A percentile compares a stretch with the other conserved stretches of the same genome.
phyloP scores from a whole-genome alignment of 2,113 vertebrate species.

The Siniperca knerii region DNA sequence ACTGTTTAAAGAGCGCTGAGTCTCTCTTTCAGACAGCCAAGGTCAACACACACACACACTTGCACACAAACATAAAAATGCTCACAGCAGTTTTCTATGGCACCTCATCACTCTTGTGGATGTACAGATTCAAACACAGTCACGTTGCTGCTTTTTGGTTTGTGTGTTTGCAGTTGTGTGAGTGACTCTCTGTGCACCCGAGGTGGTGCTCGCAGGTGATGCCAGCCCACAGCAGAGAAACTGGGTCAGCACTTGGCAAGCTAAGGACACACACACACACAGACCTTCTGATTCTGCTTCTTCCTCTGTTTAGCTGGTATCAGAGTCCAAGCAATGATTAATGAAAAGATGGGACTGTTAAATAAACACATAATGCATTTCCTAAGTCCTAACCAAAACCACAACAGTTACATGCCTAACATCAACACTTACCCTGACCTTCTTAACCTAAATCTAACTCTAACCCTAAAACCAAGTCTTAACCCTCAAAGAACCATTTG shows the following conservation, averaged over 20 bases:
- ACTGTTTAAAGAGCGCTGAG: conserved; percentile 44
- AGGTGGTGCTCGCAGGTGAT: conserved; percentile 40
- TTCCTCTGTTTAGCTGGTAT: neutral
- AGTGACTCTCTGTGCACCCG: conserved; percentile 44
- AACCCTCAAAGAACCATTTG: neutral
- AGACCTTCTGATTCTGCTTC: neutral
- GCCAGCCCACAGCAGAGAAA: conserved; percentile 45
- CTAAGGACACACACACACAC: conserved; percentile 3
- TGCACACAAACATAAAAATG: neutral
- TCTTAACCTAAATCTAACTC: neutral
- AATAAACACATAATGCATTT: neutral
- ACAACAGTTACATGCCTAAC: too few species aligned
- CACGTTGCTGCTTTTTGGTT: conserved; percentile 1
- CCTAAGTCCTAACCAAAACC: too few species aligned
- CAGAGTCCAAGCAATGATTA: neutral
- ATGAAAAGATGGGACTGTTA: neutral
- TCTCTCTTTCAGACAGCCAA: conserved; percentile 53
- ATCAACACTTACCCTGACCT: too few species aligned
- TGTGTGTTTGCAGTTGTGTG: conserved; percentile 42
- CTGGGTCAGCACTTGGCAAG: conserved; percentile 43
- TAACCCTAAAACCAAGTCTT: neutral
- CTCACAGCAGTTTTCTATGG: conserved; percentile 15
- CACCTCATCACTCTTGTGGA: neutral
- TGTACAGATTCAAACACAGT: conserved; percentile 27
- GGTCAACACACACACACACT: conserved; percentile 43